These are phyloP conservation scores for Aethes cnicana DNA, from an alignment of 2,888 invertebrate species.

Conservation along the genomic window DNA sequence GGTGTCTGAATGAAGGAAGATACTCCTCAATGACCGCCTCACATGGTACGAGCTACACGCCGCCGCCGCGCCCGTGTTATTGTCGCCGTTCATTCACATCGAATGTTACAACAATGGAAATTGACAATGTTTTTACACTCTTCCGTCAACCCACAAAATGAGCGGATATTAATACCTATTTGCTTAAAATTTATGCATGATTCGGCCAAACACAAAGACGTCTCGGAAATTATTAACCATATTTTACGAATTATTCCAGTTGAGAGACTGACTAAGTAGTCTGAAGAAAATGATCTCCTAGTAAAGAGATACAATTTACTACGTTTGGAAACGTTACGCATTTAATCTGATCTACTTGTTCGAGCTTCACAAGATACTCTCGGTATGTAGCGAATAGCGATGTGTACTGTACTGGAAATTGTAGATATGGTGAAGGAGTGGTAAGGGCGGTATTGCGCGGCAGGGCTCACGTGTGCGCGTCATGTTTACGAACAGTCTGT, in stretches of 20 bases:
- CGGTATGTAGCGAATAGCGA: too few relatives aligned
- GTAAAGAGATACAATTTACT: neutral
- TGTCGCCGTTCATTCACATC: conserved; percentile 62
- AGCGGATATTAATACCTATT: neutral
- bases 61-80: conserved; percentile 44
- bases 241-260: neutral
- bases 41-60: conserved; percentile 50
- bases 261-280: neutral
- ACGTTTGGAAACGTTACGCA: too few relatives aligned
- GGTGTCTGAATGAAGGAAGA: conserved; percentile 66
- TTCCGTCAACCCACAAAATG: conserved; percentile 34
- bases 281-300: neutral
- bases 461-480: conserved; percentile 29
- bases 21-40: conserved; percentile 60
- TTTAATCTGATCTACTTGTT: too few relatives aligned
- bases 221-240: neutral
- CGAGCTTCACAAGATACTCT: too few relatives aligned
- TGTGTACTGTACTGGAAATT: too few relatives aligned
- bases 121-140: conserved; percentile 39
- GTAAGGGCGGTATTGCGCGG: neutral
- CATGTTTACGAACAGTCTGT: conserved; percentile 29
- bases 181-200: neutral
- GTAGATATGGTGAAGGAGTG: neutral
- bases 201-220: conserved; percentile 3
- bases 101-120: conserved; percentile 51